phyloP scores from a whole-genome alignment of 2,888 invertebrate genomes.

The Campopleginae sp. region DNA sequence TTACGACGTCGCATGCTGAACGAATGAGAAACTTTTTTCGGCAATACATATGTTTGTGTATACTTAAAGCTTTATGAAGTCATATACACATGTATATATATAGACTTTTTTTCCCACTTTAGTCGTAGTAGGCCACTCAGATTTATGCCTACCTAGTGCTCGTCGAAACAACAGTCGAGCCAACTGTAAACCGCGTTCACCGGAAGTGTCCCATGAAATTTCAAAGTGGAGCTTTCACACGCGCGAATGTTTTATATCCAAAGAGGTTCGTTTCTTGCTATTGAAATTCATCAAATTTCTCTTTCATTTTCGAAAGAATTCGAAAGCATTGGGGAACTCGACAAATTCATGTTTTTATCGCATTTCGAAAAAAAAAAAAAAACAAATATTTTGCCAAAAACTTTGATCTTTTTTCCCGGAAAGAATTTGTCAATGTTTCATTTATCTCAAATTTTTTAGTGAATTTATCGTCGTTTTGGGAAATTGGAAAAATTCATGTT shows the following conservation, averaged over 20 bases:
- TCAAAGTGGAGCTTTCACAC: conserved; percentile 20
- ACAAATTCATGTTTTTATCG: not conserved
- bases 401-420: too few relatives aligned
- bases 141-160: conserved; percentile 39
- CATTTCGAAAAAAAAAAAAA: not conserved
- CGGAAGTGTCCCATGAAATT: conserved; percentile 49
- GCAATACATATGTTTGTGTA: not conserved
- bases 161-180: conserved; percentile 38
- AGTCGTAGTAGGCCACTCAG: not conserved
- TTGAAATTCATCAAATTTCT: not conserved
- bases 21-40: conserved; percentile 38
- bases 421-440: too few relatives aligned
- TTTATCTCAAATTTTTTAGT: too few relatives aligned
- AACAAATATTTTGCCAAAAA: not conserved
- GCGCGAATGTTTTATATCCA: not conserved
- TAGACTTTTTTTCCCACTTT: conserved; percentile 3
- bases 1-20: conserved; percentile 33
- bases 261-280: not conserved
- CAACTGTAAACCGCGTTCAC: conserved; percentile 43
- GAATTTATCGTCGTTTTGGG: too few relatives aligned
- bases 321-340: not conserved
- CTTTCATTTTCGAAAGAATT: too few relatives aligned
- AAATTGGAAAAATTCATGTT: too few relatives aligned
- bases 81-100: not conserved
- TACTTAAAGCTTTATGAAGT: not conserved